phyloP scores from a whole-genome alignment of 64 coral and sea anemone species.

The Catalaphyllia jardinei region DNA sequence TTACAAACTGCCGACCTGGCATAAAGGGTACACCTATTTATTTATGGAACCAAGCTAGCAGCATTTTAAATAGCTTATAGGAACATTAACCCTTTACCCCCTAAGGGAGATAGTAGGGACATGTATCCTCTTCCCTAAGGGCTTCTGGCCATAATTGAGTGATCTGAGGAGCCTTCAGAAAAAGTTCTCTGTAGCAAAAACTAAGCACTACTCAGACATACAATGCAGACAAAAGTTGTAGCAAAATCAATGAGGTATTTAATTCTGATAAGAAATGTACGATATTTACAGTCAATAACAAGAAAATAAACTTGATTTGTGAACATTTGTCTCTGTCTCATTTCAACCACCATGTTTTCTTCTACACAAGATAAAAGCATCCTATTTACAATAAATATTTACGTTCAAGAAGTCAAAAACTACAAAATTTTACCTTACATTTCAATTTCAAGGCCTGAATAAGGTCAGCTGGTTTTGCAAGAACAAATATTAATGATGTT shows the following conservation, averaged over 20 bases:
- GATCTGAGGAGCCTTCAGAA: slow-evolving; percentile 13
- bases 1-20: too few species aligned
- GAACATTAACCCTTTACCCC: background rate
- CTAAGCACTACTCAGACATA: background rate
- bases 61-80: too few species aligned
- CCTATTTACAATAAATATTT: slow-evolving; percentile 3
- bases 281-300: background rate
- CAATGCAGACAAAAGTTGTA: slow-evolving; percentile 23
- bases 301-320: slow-evolving; percentile 13
- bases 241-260: slow-evolving; percentile 14
- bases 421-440: background rate
- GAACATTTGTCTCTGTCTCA: background rate
- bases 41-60: too few species aligned
- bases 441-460: background rate
- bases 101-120: slow-evolving; percentile 1
- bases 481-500: background rate
- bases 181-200: background rate
- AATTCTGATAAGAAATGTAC: background rate
- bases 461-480: background rate
- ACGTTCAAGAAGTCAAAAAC: slow-evolving; percentile 14
- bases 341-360: background rate
- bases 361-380: background rate
- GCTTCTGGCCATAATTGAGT: background rate
- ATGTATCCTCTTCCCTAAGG: slow-evolving; percentile 25
- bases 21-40: too few species aligned